A percentile compares a stretch with the other conserved stretches of the same genome.
Conservation (phyloP, 2,888 invertebrate genomes). For the Cheilosia vernalis region DNA sequence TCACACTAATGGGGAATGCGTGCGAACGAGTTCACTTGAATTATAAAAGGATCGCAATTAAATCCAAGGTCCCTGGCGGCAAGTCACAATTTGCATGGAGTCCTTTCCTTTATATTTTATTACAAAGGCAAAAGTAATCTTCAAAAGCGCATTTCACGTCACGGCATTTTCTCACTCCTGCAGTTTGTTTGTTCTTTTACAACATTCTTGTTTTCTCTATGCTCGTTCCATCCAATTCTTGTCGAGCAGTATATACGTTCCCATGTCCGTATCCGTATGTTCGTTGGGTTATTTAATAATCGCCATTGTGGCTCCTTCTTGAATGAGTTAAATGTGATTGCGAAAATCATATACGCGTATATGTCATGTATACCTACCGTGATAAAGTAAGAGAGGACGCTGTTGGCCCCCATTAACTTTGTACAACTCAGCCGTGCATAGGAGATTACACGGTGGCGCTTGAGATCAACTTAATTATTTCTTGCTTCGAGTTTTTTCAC, state of each 20-base stretch:
- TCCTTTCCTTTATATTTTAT: conserved; percentile 60
- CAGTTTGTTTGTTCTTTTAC: conserved; percentile 36
- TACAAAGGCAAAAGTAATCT: conserved; percentile 22
- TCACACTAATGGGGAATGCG: conserved; percentile 6
- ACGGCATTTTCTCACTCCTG: conserved; percentile 15
- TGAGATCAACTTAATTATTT: conserved; percentile 33
- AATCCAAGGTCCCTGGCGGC: conserved; percentile 48
- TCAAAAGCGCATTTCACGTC: conserved; percentile 24
- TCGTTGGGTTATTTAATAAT: conserved; percentile 38
- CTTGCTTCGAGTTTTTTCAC: neutral
- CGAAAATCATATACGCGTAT: neutral
- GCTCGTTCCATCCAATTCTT: neutral
- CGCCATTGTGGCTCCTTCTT: conserved; percentile 35
- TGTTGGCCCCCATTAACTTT: neutral
- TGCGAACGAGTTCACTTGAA: conserved; percentile 22
- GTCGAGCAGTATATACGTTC: neutral
- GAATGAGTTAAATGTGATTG: conserved; percentile 39
- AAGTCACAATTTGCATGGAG: conserved; percentile 43
- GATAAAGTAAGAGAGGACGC: neutral
- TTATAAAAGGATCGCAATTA: conserved; percentile 58
- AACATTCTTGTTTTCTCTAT: conserved; percentile 3
- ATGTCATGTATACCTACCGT: neutral
- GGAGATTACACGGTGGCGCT: conserved; percentile 14
- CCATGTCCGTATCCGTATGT: conserved; percentile 9
- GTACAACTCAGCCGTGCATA: neutral